Evolutionary conservation across 2,113 vertebrate species (phyloP), one percentile per base, ranked within the genome.

Genomic region (Tachysurus fulvidraco): DNA sequence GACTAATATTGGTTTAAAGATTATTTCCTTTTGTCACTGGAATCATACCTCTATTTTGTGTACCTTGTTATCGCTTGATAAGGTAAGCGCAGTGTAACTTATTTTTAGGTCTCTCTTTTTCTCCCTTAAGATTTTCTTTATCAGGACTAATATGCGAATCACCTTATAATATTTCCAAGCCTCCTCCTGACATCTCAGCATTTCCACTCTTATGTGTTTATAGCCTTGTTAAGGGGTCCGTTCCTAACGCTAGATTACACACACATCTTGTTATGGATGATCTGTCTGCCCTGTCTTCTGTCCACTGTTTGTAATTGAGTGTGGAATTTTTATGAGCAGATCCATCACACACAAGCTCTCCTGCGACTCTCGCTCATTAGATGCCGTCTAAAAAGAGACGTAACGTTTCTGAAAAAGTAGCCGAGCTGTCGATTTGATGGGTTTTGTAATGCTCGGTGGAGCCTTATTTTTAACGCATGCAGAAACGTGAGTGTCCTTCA

Each of bases 281-380:
- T 55, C 62, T 10, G 46, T 30, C 50, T 60, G 9, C 71, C 16
- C 41, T 44, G 28, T 80, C 57, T 73, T 73, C 52, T 25, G 25
- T 59, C 19, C 9, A 64, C 76, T 28, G 46, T 80, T 83, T 86
- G 81, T 36, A 64, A 80, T 83, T 60, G 74, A 46, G 13, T 13
- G 36, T 86, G 55, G 60, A 57, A 62, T 59, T 82, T 86, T 80
- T 79, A 54, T 73, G 44, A 52, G 54, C 17, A 55, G 65, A 23
- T 44, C 54, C 81, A 57, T 60, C 69, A 57, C 54, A 57, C 79
- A 78, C 7, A 28, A 69, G 12, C 9, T 54, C 30, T 41, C 69
- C 81, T 44, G 14, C 36, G 60, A 36, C 16, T 2, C 28, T 57
- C 13, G 60, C 54, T 81, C 67, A 41, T 46, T 57, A 77, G 59